Evolutionary conservation across 2,113 vertebrate species (phyloP).

Genomic region (Regulus satrapa): DNA sequence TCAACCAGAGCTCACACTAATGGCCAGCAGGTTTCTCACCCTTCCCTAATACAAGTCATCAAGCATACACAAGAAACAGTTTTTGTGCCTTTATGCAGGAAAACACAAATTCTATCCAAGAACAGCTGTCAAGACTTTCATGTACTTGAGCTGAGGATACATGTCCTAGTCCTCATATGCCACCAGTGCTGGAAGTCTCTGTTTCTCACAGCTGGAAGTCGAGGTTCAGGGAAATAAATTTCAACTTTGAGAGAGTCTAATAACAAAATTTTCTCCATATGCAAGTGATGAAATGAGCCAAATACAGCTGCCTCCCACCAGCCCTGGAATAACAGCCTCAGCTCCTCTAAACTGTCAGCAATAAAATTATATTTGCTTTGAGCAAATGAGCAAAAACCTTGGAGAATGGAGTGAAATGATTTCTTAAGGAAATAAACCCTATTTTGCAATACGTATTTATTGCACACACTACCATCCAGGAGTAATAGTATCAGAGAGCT

Average conservation of each 20-base stretch:
- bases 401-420: background rate
- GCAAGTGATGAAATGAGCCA: slow-evolving; percentile 6
- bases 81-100: background rate
- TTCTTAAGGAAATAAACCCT: slow-evolving; percentile 4
- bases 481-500: background rate
- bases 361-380: slow-evolving; percentile 22
- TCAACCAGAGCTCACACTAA: background rate
- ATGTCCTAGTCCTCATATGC: background rate
- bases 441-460: slow-evolving; percentile 10
- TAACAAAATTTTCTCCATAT: background rate
- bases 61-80: background rate
- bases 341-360: slow-evolving; percentile 10
- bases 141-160: background rate
- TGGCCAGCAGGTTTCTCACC: background rate
- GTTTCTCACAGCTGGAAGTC: background rate
- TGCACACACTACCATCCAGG: background rate
- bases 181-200: background rate
- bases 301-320: slow-evolving; percentile 7
- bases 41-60: background rate
- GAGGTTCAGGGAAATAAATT: background rate
- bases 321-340: background rate
- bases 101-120: background rate
- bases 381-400: slow-evolving; percentile 37
- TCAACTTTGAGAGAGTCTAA: background rate
- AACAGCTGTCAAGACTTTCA: background rate